A percentile compares a stretch with the other conserved stretches of the same genome.
phyloP scores from a whole-genome alignment of 2,113 vertebrate species.

The Melanostigma gelatinosum region DNA sequence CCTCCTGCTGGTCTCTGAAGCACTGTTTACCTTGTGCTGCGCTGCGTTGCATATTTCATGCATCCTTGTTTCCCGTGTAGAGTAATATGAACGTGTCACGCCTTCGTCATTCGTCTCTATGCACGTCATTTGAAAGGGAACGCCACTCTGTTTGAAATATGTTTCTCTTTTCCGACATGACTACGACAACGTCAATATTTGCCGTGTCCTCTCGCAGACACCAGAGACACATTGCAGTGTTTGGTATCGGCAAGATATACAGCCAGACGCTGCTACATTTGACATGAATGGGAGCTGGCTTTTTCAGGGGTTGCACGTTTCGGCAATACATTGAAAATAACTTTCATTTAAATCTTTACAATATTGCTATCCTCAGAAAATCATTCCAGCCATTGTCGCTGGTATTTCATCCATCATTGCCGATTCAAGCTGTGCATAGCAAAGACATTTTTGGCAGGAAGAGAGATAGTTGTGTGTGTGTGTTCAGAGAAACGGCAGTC shows the following conservation, averaged over 20 bases:
- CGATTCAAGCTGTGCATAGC: slow-evolving; percentile 19
- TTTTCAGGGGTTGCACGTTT: slow-evolving; percentile 30
- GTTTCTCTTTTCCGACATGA: neutral
- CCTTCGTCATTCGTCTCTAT: slow-evolving; percentile 1
- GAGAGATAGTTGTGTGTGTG: slow-evolving; percentile 37
- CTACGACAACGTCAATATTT: slow-evolving; percentile 30
- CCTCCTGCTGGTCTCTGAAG: slow-evolving; percentile 66
- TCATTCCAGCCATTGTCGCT: neutral
- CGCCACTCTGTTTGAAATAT: slow-evolving; percentile 1
- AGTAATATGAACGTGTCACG: slow-evolving; percentile 9
- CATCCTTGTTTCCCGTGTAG: slow-evolving; percentile 3
- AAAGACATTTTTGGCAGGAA: slow-evolving; percentile 13
- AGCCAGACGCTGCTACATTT: slow-evolving; percentile 28
- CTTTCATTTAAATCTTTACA: neutral
- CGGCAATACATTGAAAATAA: slow-evolving; percentile 51
- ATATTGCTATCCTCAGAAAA: slow-evolving; percentile 34
- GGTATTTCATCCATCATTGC: slow-evolving; percentile 31
- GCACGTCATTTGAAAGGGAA: slow-evolving; percentile 17
- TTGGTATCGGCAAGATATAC: slow-evolving; percentile 29
- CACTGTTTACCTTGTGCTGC: slow-evolving; percentile 7
- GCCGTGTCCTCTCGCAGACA: slow-evolving; percentile 17
- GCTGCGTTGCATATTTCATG: slow-evolving; percentile 15
- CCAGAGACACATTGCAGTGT: slow-evolving; percentile 17
- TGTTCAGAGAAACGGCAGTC: slow-evolving; percentile 38
- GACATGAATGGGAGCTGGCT: slow-evolving; percentile 24